Conservation (phyloP, 2,797 vertebrate genomes). For the Alauda arvensis region DNA sequence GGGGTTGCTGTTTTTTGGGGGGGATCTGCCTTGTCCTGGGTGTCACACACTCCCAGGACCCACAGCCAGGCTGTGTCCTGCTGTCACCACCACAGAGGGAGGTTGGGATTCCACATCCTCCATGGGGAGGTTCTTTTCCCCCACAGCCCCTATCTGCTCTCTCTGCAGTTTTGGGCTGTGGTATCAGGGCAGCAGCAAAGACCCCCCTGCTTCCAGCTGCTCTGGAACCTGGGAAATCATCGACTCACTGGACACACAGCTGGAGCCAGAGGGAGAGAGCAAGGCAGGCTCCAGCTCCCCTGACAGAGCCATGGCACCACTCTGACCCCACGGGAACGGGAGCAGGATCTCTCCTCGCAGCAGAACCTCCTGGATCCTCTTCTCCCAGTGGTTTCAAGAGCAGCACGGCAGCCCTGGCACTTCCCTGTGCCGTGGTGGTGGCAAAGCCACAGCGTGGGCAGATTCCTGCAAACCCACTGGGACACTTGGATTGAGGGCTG, state of each 20-base stretch:
- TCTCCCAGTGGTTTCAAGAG: accelerated
- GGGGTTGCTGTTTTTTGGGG: neutral
- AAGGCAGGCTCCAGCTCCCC: accelerated
- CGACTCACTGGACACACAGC: slow-evolving; percentile 53
- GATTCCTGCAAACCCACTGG: neutral
- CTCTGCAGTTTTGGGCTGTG: slow-evolving; percentile 84
- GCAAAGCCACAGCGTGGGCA: accelerated
- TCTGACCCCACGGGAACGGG: neutral
- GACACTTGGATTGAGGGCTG: accelerated
- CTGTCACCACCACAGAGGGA: neutral
- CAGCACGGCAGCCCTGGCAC: accelerated
- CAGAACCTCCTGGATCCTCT: neutral
- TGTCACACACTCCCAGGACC: neutral
- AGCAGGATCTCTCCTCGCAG: neutral
- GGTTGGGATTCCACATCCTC: neutral
- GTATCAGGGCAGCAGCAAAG: slow-evolving; percentile 71
- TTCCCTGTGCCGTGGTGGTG: accelerated
- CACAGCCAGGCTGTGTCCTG: accelerated
- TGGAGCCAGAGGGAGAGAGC: neutral
- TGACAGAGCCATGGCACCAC: neutral
- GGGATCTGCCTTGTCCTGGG: neutral
- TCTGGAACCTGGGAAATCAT: slow-evolving; percentile 83
- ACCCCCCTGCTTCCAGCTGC: slow-evolving; percentile 52
- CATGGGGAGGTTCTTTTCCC: neutral
- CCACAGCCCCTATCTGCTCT: neutral